Evolutionary conservation across 2,888 invertebrate genomes (phyloP), one percentile per base, ranked within the genome.

Genomic region (Chymomyza amoena): DNA sequence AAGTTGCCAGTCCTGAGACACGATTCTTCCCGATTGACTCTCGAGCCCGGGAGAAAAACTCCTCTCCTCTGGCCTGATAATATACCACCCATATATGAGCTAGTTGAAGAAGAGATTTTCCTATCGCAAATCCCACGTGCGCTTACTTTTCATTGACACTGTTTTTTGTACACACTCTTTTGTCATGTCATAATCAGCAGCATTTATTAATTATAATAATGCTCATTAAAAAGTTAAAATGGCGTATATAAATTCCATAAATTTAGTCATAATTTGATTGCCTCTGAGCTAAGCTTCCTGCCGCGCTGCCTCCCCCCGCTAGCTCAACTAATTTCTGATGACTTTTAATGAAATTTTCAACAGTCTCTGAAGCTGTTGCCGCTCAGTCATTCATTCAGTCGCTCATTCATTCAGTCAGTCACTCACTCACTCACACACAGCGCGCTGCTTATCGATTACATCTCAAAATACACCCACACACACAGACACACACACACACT

Each of bases 181-280:
- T 57, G 20, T 57, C 57, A 25, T 25, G 20, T 25, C 57, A 25
- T 66, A 70, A 72, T 72, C 72, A 73, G 68, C 73, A 68, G 66
- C 60, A 76, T 78, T 84, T 76, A 87, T 76, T 83, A 85, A 83
- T 85, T 81, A 68, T 66, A 72, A 81, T 72, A 81, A 84, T 79
- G 66, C 76, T 84, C 82, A 79, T 83, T 83, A 81, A 81, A 79
- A 84, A 81, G 66, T 79, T 79, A 70, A 62, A 71, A 25, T 68
- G 68, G 74, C 81, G 72, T 70, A 45, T 45, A 45, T 45, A 45
- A 45, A 45, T 45, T 45, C 39, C 39, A 82, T 79, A 74, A 87
- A 82, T 79, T 75, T 75, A 63, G 60, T 59, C 72, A 79, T 87
- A 81, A 86, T 84, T 82, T 79, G 70, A 79, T 81, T 71, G 79